A percentile compares a stretch with the other conserved stretches of the same genome.
Conservation (phyloP, 2,113 vertebrate genomes). For the Pollimyrus isidori region DNA sequence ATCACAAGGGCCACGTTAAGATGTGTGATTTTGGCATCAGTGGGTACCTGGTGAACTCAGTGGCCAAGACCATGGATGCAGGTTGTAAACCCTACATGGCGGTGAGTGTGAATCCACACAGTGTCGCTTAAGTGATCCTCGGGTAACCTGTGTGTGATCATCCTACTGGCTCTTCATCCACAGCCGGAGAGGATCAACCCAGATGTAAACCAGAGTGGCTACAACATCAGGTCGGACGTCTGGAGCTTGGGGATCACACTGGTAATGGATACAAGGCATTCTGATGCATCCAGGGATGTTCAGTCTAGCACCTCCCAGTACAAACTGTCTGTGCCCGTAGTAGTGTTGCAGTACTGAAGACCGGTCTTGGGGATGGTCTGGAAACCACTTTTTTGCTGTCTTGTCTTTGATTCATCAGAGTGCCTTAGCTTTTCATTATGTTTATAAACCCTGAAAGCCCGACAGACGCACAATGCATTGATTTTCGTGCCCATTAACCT, state of each 20-base stretch:
- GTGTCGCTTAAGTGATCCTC: neutral
- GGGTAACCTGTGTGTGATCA: neutral
- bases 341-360: too few relatives aligned
- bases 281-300: neutral
- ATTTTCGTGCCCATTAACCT: too few relatives aligned
- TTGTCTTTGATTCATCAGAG: neutral
- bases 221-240: conserved; percentile 95
- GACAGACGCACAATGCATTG: too few relatives aligned
- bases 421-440: too few relatives aligned
- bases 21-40: conserved; percentile 98
- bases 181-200: conserved; percentile 98
- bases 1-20: conserved; percentile 90
- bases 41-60: conserved; percentile 91
- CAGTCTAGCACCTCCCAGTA: neutral
- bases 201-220: conserved; percentile 93
- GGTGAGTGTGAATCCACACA: conserved; percentile 56
- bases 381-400: neutral
- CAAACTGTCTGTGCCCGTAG: neutral
- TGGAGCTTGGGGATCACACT: conserved; percentile 98
- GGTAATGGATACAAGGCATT: conserved; percentile 55
- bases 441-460: too few relatives aligned
- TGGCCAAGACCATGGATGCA: conserved; percentile 93
- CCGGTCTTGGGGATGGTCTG: too few relatives aligned
- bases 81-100: conserved; percentile 99
- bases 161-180: neutral